Conservation (phyloP, 1,140 invertebrate species). For the Orchestia grillus region DNA sequence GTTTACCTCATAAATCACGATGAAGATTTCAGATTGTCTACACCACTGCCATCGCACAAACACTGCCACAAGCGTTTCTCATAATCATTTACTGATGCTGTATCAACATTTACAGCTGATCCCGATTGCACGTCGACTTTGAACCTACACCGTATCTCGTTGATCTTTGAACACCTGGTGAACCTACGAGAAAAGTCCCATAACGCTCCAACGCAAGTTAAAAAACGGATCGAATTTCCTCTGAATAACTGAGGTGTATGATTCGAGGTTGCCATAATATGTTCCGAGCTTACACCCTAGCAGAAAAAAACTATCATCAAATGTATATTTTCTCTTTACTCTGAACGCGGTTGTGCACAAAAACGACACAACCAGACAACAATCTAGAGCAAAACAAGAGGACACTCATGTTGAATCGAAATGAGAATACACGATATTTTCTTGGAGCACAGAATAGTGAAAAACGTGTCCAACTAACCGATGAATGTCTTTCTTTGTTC, state of each 20-base stretch:
- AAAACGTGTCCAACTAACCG: neutral
- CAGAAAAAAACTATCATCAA: neutral
- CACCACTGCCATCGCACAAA: neutral
- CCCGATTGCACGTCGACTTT: neutral
- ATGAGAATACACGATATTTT: neutral
- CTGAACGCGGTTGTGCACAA: no score
- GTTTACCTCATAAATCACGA: neutral
- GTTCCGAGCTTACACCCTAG: no score
- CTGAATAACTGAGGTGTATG: neutral
- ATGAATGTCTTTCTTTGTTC: neutral
- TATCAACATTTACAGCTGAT: neutral
- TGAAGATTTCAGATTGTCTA: neutral
- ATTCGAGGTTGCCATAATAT: no score
- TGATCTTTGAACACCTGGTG: neutral
- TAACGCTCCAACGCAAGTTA: neutral
- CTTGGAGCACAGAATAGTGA: neutral
- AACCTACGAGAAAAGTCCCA: neutral
- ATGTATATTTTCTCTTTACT: neutral
- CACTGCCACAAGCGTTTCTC: neutral
- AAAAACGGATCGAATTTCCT: neutral
- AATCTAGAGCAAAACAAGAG: neutral
- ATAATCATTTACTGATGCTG: neutral
- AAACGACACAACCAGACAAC: neutral
- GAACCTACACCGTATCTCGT: neutral
- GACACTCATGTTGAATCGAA: neutral